Evolutionary conservation across 2,113 vertebrate genomes (phyloP), one percentile per base, ranked within the genome.

Genomic region (Platichthys stellatus): DNA sequence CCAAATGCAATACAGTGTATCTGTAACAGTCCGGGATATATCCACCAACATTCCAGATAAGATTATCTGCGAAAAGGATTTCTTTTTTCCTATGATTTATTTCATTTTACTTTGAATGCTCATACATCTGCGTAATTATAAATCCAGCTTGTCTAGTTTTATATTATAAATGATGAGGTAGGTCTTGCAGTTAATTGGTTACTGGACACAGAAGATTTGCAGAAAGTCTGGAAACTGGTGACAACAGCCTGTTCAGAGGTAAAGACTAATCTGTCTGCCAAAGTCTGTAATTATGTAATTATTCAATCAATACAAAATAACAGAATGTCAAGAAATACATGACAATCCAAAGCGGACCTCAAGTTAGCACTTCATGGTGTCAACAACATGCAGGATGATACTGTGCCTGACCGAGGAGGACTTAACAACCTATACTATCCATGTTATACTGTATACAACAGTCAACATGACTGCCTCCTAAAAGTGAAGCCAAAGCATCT

Each of bases 1-100:
- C 67, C 65, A 78, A 67, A 66, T 65, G 64, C 64, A 79, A 80
- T 81, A 79, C 62, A 73, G 75, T 76, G 73, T 76, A 75, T 76
- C 69, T 69, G 47, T 51, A 81, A 82, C 65, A 78, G 71, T 62
- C 58, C 20, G 7, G 65, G 57, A 73, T 63, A 66, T 0, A 70
- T 31, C 54, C 57, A 54, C 67, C 54, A 23, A 59, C 20, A 59
- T 17, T 26, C 53, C 57, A 72, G 74, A 90, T 88, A 35, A 85
- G 82, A 80, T 89, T 80, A 84, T 74, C 78, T 78, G 35, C 31
- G 51, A 68, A 71, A 57, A 60, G 67, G 17, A 68, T 1, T 38
- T 60, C 64, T 59, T 53, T 72, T 53, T 3, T 3, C 26, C 21
- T 7, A 7, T 31, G 31, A 31, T 31, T 31, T 31, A 51, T 60